Evolutionary conservation across 1,140 invertebrate species (phyloP).

Genomic region (Drosophila virilis): DNA sequence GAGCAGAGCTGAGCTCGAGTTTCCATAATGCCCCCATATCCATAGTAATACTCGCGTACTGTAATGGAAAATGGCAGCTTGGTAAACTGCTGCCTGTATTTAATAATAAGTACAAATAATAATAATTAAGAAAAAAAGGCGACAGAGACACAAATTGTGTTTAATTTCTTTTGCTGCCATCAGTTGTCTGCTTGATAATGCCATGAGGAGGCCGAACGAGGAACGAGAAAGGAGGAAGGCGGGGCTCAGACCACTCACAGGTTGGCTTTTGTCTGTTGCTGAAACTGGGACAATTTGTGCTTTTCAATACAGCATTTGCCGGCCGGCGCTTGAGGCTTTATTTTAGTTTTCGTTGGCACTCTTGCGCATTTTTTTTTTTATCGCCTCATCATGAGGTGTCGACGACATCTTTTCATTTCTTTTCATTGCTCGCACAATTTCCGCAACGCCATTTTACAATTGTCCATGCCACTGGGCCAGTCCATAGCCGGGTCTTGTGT

Average conservation of each 20-base stretch:
- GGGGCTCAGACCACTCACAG: background rate
- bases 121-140: slow-evolving; percentile 18
- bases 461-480: slow-evolving; percentile 45
- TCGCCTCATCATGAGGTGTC: slow-evolving; percentile 12
- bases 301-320: slow-evolving; percentile 40
- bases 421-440: slow-evolving; percentile 71
- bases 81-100: slow-evolving; percentile 62
- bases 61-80: slow-evolving; percentile 29
- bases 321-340: slow-evolving; percentile 48
- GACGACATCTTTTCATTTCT: slow-evolving; percentile 53
- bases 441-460: slow-evolving; percentile 74
- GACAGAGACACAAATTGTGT: slow-evolving; percentile 60
- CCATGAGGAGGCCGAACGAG: background rate
- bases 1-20: slow-evolving; percentile 7
- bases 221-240: background rate
- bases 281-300: slow-evolving; percentile 71
- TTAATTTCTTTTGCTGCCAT: slow-evolving; percentile 62
- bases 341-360: slow-evolving; percentile 23
- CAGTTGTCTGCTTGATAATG: slow-evolving; percentile 36
- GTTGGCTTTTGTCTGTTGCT: slow-evolving; percentile 49
- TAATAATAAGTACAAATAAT: slow-evolving; percentile 72
- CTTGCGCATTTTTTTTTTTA: slow-evolving; percentile 10
- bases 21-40: slow-evolving; percentile 29
- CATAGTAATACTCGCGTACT: background rate
- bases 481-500: slow-evolving; percentile 17